Evolutionary conservation across 2,797 vertebrate genomes (phyloP).

Genomic region (Brachyalestes nurse): DNA sequence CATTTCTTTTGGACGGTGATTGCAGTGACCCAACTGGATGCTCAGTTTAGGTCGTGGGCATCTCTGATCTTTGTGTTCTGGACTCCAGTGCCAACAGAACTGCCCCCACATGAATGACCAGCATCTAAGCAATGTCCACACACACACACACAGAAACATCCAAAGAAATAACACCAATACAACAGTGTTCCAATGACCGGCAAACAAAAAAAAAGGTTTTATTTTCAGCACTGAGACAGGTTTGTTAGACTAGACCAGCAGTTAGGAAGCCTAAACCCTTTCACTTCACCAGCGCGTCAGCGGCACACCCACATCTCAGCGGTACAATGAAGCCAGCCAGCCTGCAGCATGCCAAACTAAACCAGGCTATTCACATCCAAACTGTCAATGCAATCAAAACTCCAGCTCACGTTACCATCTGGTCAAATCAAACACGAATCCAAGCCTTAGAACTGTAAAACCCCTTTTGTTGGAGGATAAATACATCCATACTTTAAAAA

Average conservation of each 20-base stretch:
- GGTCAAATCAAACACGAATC: neutral
- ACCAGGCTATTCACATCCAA: conserved; percentile 22
- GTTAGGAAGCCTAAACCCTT: conserved; percentile 65
- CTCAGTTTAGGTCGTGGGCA: too few relatives aligned
- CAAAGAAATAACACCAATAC: neutral
- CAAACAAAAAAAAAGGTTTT: conserved; percentile 71
- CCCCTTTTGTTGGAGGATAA: neutral
- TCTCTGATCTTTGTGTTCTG: neutral
- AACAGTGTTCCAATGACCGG: conserved; percentile 36
- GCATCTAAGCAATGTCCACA: conserved; percentile 11
- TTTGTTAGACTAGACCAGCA: conserved; percentile 62
- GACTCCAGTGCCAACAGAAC: neutral
- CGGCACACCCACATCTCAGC: conserved; percentile 57
- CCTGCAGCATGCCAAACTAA: conserved; percentile 61
- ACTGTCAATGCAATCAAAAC: neutral
- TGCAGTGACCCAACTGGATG: too few relatives aligned
- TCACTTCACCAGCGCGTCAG: conserved; percentile 69
- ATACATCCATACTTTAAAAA: neutral
- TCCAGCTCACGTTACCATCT: neutral
- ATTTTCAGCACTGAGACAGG: conserved; percentile 75
- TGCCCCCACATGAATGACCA: conserved; percentile 13
- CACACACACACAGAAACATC: neutral
- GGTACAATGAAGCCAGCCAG: conserved; percentile 64
- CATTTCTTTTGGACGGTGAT: too few relatives aligned
- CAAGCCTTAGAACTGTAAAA: neutral